phyloP scores from a whole-genome alignment of 1,140 invertebrate genomes.

The Chionoecetes opilio region DNA sequence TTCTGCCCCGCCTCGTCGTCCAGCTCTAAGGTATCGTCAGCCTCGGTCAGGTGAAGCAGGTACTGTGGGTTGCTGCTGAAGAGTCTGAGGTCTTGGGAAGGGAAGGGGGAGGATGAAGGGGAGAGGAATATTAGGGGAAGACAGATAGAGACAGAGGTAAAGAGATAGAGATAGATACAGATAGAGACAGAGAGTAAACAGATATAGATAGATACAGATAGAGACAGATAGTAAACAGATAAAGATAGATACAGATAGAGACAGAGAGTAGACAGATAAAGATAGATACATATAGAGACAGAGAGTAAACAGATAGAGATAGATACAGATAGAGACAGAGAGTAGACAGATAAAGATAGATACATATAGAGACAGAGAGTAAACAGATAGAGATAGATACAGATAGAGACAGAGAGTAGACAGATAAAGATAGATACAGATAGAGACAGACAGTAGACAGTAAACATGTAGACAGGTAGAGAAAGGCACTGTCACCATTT shows the following conservation, averaged over 20 bases:
- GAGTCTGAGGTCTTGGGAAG: constrained; percentile 87
- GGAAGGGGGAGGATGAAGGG: background rate
- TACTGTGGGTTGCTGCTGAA: constrained; percentile 99
- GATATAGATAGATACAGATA: background rate
- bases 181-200: too few species aligned
- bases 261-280: too few species aligned
- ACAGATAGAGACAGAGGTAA: too few species aligned
- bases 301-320: background rate
- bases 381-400: background rate
- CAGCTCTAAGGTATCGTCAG: constrained; percentile 95
- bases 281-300: background rate
- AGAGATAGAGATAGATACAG: too few species aligned
- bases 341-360: too few species aligned
- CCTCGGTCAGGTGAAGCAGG: constrained; percentile 93
- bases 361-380: background rate
- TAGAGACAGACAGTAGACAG: too few species aligned
- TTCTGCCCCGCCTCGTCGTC: background rate
- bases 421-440: too few species aligned
- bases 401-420: too few species aligned
- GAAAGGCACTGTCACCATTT: too few species aligned
- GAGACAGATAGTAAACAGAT: background rate
- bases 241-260: background rate
- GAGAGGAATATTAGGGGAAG: background rate
- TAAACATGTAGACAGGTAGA: background rate
- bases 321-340: background rate